Conservation (phyloP, 2,888 invertebrate genomes). For the Taphrorychus bicolor region DNA sequence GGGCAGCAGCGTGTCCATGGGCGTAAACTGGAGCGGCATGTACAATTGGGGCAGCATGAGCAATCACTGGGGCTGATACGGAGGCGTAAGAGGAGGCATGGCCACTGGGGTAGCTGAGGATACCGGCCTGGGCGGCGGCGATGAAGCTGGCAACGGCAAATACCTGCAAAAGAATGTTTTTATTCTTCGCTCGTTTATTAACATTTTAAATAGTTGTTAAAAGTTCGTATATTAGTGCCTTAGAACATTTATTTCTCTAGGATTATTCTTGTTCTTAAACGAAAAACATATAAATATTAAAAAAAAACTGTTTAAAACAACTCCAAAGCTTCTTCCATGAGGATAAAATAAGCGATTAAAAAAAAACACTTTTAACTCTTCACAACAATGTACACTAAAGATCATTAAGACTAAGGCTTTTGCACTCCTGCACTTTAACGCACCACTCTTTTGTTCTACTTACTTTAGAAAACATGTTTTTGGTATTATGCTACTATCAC, state of each 20-base stretch:
- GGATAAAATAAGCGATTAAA: too few relatives aligned
- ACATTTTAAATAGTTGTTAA: too few relatives aligned
- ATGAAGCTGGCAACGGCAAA: constrained; percentile 37
- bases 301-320: too few relatives aligned
- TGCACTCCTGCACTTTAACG: not conserved
- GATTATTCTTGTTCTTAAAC: too few relatives aligned
- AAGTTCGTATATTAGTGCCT: too few relatives aligned
- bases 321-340: too few relatives aligned
- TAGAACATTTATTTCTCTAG: too few relatives aligned
- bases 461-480: constrained; percentile 33
- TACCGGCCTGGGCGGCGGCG: constrained; percentile 35
- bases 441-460: constrained; percentile 12
- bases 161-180: constrained; percentile 41
- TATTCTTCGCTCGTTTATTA: too few relatives aligned
- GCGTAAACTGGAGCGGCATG: constrained; percentile 45
- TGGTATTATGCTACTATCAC: constrained; percentile 9
- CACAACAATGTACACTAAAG: too few relatives aligned
- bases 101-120: constrained; percentile 25
- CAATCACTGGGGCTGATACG: constrained; percentile 43
- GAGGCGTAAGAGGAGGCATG: constrained; percentile 44
- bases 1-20: constrained; percentile 42
- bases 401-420: too few relatives aligned
- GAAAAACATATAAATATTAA: too few relatives aligned
- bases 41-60: constrained; percentile 18
- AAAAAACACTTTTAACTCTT: too few relatives aligned